Base-by-base conservation (phyloP, 2,113 vertebrate genomes). In the Hoplias malabaricus region DNA sequence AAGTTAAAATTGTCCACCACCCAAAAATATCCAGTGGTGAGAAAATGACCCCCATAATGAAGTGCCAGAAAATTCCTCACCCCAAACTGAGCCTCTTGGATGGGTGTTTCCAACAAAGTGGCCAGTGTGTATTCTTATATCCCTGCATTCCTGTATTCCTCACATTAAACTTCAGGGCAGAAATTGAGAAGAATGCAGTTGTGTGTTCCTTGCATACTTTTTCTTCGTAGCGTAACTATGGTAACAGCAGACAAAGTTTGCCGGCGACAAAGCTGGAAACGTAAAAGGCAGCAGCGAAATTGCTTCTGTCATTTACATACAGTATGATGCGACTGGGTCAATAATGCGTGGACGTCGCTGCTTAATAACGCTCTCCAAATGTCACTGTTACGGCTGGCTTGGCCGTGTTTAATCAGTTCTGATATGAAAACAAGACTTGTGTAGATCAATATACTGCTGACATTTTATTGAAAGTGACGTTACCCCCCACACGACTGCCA, bases 291-390 rank as follows among this genome's bases (percentile, higher is more conserved):
- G 46, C 21, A 40, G 21, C 61, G 38, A 29, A 65, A 54, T n/a
- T 8, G 66, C 25, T 46, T 38, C 54, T 77, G 33, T 66, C 19
- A 38, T 69, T 50, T 36, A 25, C 29, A 62, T 62, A n/a, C n/a
- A n/a, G n/a, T n/a, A 69, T 31, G 19, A 42, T 1, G 3, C n/a
- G n/a, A 16, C 25, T 31, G 36, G 43, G 73, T 42, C 62, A 43
- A 40, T 66, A 29, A n/a, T 36, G 33, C 14, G 63, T 38, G 2
- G 1, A 40, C 36, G 53, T 69, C 40, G 48, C 7, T 69, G 34
- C 29, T 38, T 77, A 77, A 77, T 77, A 69, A 69, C 46, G 40
- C 36, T n/a, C 33, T 62, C 11, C 2, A 69, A 48, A 77, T 77
- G 66, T 36, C 66, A 69, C 36, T 31, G 14, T 38, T 46, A 3